Evolutionary conservation across 92 coral and sea anemone genomes (phyloP).

Genomic region (Epizoanthus ramosus): DNA sequence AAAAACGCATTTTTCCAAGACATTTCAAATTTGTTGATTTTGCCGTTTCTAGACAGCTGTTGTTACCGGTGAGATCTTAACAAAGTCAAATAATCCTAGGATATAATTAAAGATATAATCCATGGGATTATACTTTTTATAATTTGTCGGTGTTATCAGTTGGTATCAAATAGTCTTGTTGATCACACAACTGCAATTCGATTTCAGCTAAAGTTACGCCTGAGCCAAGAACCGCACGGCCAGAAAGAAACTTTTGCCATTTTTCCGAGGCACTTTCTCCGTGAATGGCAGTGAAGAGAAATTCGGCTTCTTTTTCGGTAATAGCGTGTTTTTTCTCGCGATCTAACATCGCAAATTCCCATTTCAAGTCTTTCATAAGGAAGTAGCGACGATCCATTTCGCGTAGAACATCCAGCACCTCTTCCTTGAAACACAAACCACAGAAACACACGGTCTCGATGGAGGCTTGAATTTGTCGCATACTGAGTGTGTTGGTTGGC

Average conservation of each 20-base stretch:
- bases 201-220: conserved; percentile 55
- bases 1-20: neutral
- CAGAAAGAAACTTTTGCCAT: conserved; percentile 48
- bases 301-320: conserved; percentile 59
- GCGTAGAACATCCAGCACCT: conserved; percentile 50
- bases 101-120: neutral
- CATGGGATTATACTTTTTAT: neutral
- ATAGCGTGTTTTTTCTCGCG: conserved; percentile 55
- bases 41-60: conserved; percentile 28
- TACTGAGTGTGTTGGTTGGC: conserved; percentile 55
- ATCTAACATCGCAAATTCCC: conserved; percentile 69
- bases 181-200: conserved; percentile 55
- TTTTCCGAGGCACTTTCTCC: conserved; percentile 48
- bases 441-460: conserved; percentile 59
- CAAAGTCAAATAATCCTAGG: conserved; percentile 1
- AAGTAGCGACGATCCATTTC: conserved; percentile 71
- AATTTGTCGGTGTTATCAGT: conserved; percentile 1
- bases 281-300: conserved; percentile 55
- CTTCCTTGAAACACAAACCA: conserved; percentile 57
- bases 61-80: neutral
- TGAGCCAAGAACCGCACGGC: conserved; percentile 52
- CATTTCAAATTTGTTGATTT: conserved; percentile 2
- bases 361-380: conserved; percentile 59
- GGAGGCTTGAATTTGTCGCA: conserved; percentile 64
- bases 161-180: conserved; percentile 18